phyloP scores from a whole-genome alignment of 2,113 vertebrate species.

The Butorides virescens region DNA sequence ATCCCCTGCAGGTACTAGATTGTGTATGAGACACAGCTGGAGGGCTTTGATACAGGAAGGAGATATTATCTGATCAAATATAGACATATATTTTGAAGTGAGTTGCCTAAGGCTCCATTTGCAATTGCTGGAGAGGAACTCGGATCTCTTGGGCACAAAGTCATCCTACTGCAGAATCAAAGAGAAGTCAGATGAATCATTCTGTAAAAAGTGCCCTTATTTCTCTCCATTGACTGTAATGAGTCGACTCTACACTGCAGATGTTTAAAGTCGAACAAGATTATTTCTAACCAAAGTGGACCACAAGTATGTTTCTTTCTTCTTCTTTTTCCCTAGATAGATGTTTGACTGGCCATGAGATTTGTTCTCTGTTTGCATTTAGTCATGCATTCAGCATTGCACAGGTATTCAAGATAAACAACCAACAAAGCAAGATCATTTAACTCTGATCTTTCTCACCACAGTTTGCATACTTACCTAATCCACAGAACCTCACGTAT shows the following conservation, averaged over 20 bases:
- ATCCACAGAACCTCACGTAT: background rate
- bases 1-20: background rate
- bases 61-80: constrained; percentile 6
- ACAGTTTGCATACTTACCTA: background rate
- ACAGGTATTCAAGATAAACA: background rate
- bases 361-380: background rate
- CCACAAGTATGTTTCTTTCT: background rate
- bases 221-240: background rate
- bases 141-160: background rate
- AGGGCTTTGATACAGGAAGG: background rate
- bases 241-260: background rate
- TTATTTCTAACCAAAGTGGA: background rate
- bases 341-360: background rate
- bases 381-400: background rate
- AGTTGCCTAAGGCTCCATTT: constrained; percentile 29
- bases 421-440: background rate
- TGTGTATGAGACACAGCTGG: background rate
- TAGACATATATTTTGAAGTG: background rate
- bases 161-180: background rate
- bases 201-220: background rate
- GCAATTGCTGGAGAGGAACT: background rate
- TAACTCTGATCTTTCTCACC: background rate
- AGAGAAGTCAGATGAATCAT: background rate
- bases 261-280: background rate
- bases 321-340: background rate